A percentile compares a stretch with the other conserved stretches of the same genome.
Conservation (phyloP, 1,140 invertebrate genomes). For the Pristionchus pacificus region DNA sequence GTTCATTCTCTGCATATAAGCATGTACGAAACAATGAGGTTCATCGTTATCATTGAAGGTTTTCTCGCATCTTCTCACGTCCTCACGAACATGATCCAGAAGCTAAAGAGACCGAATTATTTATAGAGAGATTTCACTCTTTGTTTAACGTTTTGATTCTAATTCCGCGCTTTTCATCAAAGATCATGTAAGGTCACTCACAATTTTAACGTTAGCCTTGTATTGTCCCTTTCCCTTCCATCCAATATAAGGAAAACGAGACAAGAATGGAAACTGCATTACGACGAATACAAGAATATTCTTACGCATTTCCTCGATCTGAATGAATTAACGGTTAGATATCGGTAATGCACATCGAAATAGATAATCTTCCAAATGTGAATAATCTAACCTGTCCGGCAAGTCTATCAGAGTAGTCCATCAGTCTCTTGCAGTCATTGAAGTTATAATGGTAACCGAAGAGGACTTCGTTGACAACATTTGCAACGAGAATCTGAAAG, state of each 20-base stretch:
- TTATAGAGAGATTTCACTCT: too few species aligned
- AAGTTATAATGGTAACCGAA: not conserved
- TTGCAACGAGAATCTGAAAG: conserved; percentile 14
- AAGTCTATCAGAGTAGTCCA: conserved; percentile 4
- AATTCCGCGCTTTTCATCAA: too few species aligned
- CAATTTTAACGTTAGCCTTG: too few species aligned
- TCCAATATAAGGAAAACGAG: not conserved
- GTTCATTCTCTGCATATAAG: too few species aligned
- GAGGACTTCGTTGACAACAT: not conserved
- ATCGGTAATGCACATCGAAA: not conserved
- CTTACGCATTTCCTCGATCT: not conserved
- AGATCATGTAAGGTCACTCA: too few species aligned
- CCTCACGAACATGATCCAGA: too few species aligned
- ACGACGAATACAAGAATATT: not conserved
- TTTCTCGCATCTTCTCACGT: too few species aligned
- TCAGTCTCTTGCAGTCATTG: conserved; percentile 4
- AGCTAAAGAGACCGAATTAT: too few species aligned
- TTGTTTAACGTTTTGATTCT: too few species aligned
- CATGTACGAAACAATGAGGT: too few species aligned
- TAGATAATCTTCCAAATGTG: too few species aligned
- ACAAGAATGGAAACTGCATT: not conserved
- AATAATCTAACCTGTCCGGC: not conserved
- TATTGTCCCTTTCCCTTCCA: not conserved
- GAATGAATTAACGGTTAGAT: not conserved
- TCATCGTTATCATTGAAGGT: too few species aligned